phyloP scores from a whole-genome alignment of 2,797 vertebrate species.

The Lepus townsendii region DNA sequence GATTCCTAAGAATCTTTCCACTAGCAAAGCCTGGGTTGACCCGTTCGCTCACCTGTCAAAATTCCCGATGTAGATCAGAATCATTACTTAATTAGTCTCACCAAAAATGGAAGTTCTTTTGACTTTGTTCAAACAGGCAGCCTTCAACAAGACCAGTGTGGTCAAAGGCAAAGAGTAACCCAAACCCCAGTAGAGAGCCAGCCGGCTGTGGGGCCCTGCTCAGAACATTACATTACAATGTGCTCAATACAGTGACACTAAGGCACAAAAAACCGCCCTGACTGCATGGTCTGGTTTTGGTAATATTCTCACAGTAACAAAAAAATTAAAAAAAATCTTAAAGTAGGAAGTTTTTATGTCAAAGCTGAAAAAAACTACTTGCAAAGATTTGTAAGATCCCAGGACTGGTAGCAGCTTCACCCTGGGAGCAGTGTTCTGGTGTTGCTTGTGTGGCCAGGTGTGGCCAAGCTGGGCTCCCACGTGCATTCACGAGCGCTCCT shows the following conservation, averaged over 20 bases:
- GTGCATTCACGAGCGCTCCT: slow-evolving; percentile 39
- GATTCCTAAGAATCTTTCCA: neutral
- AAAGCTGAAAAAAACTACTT: neutral
- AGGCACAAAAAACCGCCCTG: neutral
- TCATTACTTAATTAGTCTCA: neutral
- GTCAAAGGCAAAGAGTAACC: neutral
- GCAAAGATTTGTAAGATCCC: neutral
- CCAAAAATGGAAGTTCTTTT: neutral
- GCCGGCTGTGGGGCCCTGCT: neutral
- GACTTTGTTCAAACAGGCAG: neutral
- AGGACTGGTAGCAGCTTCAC: neutral
- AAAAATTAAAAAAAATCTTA: neutral
- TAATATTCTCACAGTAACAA: neutral
- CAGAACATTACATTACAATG: fast-evolving
- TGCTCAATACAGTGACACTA: neutral
- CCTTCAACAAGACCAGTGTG: neutral
- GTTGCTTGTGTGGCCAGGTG: slow-evolving; percentile 16
- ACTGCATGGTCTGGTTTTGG: neutral
- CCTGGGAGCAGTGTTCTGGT: neutral
- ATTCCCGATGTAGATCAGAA: neutral
- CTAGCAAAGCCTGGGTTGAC: neutral
- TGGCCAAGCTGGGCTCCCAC: slow-evolving; percentile 40
- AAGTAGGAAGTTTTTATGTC: neutral
- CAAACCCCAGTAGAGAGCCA: fast-evolving
- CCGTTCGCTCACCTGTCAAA: neutral